Conservation (phyloP, 2,888 invertebrate species). For the Cancer borealis region DNA sequence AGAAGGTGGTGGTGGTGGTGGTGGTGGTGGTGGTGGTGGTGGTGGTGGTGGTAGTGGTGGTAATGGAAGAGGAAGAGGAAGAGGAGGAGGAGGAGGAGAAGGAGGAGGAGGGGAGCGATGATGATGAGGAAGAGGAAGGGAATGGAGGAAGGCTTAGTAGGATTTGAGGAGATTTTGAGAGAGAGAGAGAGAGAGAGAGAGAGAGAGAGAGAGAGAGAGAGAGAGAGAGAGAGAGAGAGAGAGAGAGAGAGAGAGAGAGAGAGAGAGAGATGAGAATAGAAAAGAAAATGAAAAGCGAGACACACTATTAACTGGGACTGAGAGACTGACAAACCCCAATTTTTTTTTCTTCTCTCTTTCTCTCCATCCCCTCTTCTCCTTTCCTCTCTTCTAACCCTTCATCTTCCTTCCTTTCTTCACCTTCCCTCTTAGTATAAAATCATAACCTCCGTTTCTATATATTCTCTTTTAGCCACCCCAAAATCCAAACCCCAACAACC, state of each 20-base stretch:
- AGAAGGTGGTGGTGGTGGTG: too few relatives aligned
- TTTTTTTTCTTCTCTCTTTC: not conserved
- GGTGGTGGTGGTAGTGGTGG: too few relatives aligned
- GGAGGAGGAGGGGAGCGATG: constrained; percentile 13
- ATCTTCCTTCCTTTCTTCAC: not conserved
- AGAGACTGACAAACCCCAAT: not conserved
- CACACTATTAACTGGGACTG: not conserved
- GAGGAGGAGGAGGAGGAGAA: not conserved
- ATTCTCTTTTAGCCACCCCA: too few relatives aligned
- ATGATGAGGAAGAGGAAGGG: constrained; percentile 32
- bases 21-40: too few relatives aligned
- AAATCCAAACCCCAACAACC: too few relatives aligned
- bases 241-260: constrained; percentile 20
- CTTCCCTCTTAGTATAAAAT: not conserved
- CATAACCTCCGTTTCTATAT: not conserved
- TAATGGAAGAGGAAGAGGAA: not conserved
- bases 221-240: not conserved
- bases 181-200: constrained; percentile 21
- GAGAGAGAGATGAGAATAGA: not conserved
- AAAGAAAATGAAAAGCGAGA: not conserved
- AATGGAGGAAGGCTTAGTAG: constrained; percentile 1
- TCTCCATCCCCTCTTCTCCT: not conserved
- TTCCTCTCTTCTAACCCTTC: not conserved
- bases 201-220: constrained; percentile 2
- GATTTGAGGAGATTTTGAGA: not conserved